These are phyloP conservation scores for Coluber constrictor DNA, from an alignment of 2,797 vertebrate species.

Conservation along the genomic window DNA sequence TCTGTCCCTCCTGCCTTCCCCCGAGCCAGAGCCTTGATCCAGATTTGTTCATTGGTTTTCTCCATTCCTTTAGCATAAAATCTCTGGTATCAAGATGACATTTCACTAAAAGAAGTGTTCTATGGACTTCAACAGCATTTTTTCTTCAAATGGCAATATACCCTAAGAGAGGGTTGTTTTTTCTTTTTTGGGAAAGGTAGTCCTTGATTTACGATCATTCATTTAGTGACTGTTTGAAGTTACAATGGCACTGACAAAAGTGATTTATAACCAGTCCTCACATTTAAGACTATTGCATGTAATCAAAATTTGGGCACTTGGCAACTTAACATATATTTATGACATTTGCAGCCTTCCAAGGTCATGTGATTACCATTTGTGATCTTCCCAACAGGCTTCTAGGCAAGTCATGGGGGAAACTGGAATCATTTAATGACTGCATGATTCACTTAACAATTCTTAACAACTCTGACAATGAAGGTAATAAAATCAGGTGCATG, in stretches of 20 bases:
- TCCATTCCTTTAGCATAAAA: not conserved
- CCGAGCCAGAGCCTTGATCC: not conserved
- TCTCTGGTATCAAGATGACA: not conserved
- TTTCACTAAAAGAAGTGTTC: not conserved
- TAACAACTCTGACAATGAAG: not conserved
- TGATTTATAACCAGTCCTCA: not conserved
- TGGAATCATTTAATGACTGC: not conserved
- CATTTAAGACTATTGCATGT: not conserved
- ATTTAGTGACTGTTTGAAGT: not conserved
- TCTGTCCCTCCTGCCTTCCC: not conserved
- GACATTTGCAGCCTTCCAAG: not conserved
- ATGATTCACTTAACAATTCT: not conserved
- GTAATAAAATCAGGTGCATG: not conserved
- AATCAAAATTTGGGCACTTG: not conserved
- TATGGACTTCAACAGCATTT: not conserved
- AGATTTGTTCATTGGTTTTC: not conserved
- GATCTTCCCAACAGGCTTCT: not conserved
- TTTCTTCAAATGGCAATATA: not conserved
- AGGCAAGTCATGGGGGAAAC: not conserved
- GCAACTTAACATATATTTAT: not conserved
- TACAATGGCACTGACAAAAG: not conserved
- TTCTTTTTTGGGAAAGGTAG: not conserved
- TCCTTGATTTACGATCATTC: not conserved
- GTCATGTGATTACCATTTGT: not conserved
- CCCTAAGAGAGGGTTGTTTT: not conserved